Evolutionary conservation across 2,797 vertebrate species (phyloP), one percentile per base, ranked within the genome.

Genomic region (Notoglanidium macrostoma): DNA sequence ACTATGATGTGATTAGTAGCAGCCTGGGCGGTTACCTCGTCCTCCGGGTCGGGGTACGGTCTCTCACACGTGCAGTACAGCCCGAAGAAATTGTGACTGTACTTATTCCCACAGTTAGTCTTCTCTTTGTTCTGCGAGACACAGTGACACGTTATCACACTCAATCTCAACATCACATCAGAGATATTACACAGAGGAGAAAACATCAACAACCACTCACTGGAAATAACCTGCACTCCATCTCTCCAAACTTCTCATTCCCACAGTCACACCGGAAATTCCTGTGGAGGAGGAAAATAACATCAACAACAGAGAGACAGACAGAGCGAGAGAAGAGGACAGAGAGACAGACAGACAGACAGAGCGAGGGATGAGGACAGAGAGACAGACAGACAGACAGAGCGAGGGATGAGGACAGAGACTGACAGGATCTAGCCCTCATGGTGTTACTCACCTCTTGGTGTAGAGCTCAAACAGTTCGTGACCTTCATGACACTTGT

Each of bases 41-140:
- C 98, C 29, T 99, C 98, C 19, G 97, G 97, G 93, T 99, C 98
- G 5, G 98, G 98, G 85, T 99, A 99, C 0, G 98, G 98, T 88
- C 97, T 96, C 91, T 97, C 95, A 90, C 98, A 99, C 86, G 94
- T 96, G 87, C 98, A 99, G 88, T 99, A 99, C 72, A 98, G 92
- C 65, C 98, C 98, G 5, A 96, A 98, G 92, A 99, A 99, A 94
- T 99, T 99, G 74, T 98, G 97, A 87, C 97, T 98, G 91, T 99
- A 99, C 91, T 98, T 98, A 93, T 99, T 99, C 85, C 94, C 93
- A 84, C 90, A 90, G 94, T 99, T 99, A 89, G 95, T 72, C 29
- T 94, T 96, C 59, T 96, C 94, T 90, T 99, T 99, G 49, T 98
- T 98, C 98, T 99, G 93, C 32, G 21, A 84, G 3, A 87, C 26